Base-by-base conservation (phyloP, 2,888 invertebrate genomes). In the Magallana nippona region DNA sequence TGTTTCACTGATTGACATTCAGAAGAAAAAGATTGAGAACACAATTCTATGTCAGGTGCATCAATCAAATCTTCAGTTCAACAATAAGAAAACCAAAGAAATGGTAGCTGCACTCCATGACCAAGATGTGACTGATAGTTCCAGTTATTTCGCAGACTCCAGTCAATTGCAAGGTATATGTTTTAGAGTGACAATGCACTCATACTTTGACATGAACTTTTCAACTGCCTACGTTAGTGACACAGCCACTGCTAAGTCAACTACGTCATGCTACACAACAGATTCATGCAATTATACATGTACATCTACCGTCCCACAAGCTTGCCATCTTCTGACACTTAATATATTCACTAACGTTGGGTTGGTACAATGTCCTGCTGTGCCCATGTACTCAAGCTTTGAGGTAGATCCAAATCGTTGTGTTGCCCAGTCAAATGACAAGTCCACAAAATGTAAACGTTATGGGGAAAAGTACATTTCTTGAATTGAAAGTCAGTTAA, bases 131-230 rank as follows among this genome's bases (percentile, higher is more conserved):
- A 63, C 63, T 63, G 63, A 63, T 63, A 63, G 27, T 22, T 19
- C 27, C 19, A 63, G 10, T 22, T 22, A 63, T 17, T 63, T 27
- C 3, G 22, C 63, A 63, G 22, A 2, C 22, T 63, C 63, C 63
- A 27, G 63, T 63, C 27, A 13, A 19, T 63, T 63, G 22, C 63
- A 63, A 19, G 11, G 22, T 63, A 22, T 22, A 63, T 22, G 22
- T 13, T 19, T 11, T 63, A 27, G 19, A 27, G 63, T 19, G 13
- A 63, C 10, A 27, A 22, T 27, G 11, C 63, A 63, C 63, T 22
- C 22, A 63, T 63, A 63, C 63, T 63, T 63, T 63, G 63, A 63
- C 22, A 22, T 63, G 63, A 19, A 63, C 10, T 63, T 63, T 63
- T 63, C 63, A 22, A 63, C 63, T 63, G 44, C 44, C 8, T 44